A percentile compares a stretch with the other conserved stretches of the same genome.
phyloP scores from a whole-genome alignment of 1,140 invertebrate genomes.

The Elysia chlorotica region DNA sequence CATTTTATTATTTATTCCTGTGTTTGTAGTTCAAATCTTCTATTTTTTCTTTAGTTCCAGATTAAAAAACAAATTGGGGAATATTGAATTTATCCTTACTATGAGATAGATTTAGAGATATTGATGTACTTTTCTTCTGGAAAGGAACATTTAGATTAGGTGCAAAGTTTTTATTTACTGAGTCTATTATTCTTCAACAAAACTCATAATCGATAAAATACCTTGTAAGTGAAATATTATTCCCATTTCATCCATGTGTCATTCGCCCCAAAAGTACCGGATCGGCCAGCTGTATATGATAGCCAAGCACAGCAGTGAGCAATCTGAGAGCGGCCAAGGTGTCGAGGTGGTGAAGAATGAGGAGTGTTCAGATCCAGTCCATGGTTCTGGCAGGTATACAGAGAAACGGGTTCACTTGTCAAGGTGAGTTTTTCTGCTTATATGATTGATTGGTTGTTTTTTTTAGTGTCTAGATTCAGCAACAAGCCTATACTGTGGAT shows the following conservation, averaged over 20 bases:
- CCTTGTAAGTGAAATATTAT: background rate
- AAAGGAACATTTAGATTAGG: too few relatives aligned
- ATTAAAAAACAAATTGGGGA: too few relatives aligned
- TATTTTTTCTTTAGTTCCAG: too few relatives aligned
- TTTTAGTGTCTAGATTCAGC: too few relatives aligned
- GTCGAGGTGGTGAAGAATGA: conserved; percentile 88
- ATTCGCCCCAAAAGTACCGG: conserved; percentile 71
- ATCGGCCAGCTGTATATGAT: conserved; percentile 95
- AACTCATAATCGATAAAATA: background rate
- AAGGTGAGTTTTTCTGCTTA: too few relatives aligned
- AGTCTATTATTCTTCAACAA: background rate
- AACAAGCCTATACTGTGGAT: too few relatives aligned
- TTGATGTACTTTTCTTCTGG: background rate
- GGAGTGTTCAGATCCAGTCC: conserved; percentile 76
- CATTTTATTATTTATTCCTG: too few relatives aligned
- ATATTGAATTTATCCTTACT: too few relatives aligned
- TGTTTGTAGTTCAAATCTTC: too few relatives aligned
- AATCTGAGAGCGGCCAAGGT: conserved; percentile 87
- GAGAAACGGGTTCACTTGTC: conserved; percentile 91
- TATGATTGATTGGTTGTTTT: too few relatives aligned
- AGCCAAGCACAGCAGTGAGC: conserved; percentile 87
- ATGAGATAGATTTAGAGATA: too few relatives aligned
- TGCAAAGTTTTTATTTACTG: background rate
- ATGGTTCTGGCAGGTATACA: conserved; percentile 86
- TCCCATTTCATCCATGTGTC: background rate